Base-by-base conservation (phyloP, 2,113 vertebrate genomes). In the Hemichromis elongatus region DNA sequence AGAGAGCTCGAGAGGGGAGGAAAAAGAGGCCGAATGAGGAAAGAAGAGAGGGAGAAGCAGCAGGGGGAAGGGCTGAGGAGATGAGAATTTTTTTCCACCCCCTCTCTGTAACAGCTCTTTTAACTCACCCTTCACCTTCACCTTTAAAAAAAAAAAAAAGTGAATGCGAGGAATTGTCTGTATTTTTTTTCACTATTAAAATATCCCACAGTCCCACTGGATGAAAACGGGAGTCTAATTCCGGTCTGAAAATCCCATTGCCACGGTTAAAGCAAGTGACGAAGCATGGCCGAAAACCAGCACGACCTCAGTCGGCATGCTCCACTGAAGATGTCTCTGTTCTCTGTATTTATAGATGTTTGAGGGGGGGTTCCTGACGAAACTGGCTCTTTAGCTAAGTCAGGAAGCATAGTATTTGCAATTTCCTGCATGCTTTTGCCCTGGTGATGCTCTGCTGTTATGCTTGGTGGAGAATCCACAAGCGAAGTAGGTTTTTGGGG, bases 61-160 rank as follows among this genome's bases (percentile, higher is more conserved):
- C 47, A 81, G 56, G 21, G 19, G 68, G 47, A 84, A 78, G 45
- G 10, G 63, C 42, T 68, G 18, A 14, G 50, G 40, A 68, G 53
- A 47, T 86, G 83, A 81, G 59, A 75, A 12, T 10, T 45, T 50
- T 57, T 70, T 81, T 66, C 5, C n/a, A 21, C 13, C 11, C 10
- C 5, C 45, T 37, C 28, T 57, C 45, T 80, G 78, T 66, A 84
- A 92, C 79, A 80, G 90, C 75, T 92, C 86, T 92, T 92, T 91
- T 81, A 90, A 82, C 73, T 83, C 79, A 78, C 19, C 78, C 57
- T 87, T 80, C 81, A 88, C 81, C 81, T 88, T 81, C 40, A 54
- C 56, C 33, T 40, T 8, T 9, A 3, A 80, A 77, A 61, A 83
- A 83, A 52, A 52, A 5, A 0, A 3, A 2, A 18, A 81, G 24